These are phyloP conservation scores for Yponomeuta evonymella DNA, from an alignment of 2,888 invertebrate species.

Conservation along the genomic window DNA sequence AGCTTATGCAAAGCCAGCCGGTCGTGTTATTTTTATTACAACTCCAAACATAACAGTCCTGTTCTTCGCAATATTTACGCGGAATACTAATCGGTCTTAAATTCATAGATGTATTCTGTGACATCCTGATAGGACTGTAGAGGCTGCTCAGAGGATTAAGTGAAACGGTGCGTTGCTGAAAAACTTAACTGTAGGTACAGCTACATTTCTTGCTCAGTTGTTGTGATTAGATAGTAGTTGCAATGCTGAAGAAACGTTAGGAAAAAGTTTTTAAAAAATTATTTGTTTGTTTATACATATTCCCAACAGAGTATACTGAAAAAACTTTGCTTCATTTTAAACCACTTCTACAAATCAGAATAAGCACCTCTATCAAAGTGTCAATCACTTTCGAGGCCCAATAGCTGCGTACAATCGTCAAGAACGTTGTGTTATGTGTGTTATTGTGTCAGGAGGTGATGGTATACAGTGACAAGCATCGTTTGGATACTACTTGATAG, in stretches of 20 bases:
- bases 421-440: constrained; percentile 36
- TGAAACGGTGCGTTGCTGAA: too few relatives aligned
- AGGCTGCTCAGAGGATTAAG: too few relatives aligned
- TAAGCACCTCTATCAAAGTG: background rate
- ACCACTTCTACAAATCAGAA: background rate
- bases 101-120: background rate
- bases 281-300: too few relatives aligned
- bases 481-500: too few relatives aligned
- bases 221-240: too few relatives aligned
- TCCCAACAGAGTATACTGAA: constrained; percentile 1
- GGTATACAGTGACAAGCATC: constrained; percentile 31
- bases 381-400: constrained; percentile 29
- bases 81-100: background rate
- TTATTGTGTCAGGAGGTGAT: constrained; percentile 49
- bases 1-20: too few relatives aligned
- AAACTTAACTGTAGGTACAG: too few relatives aligned
- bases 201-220: too few relatives aligned
- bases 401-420: constrained; percentile 26
- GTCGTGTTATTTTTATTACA: background rate
- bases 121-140: too few relatives aligned
- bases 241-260: too few relatives aligned
- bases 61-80: background rate
- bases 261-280: too few relatives aligned
- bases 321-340: constrained; percentile 1
- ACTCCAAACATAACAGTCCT: background rate